Conservation (phyloP, 2,113 vertebrate genomes). For the Ranitomeya variabilis region DNA sequence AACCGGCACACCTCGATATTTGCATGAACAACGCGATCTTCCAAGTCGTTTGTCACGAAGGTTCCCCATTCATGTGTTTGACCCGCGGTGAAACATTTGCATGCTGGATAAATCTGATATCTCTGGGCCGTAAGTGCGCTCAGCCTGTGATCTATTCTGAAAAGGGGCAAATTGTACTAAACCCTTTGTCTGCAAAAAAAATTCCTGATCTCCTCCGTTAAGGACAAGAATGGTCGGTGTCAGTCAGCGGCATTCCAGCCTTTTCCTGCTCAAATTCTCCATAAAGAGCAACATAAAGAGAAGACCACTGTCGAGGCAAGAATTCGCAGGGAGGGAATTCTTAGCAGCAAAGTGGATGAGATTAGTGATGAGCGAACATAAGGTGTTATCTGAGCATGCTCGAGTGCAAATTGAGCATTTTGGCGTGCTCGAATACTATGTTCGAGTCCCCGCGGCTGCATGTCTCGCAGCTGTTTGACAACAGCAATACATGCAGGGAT, state of each 20-base stretch:
- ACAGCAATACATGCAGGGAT: no score
- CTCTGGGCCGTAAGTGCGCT: not conserved
- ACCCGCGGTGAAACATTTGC: slow-evolving; percentile 20
- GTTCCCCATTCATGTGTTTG: slow-evolving; percentile 16
- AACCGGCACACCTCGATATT: slow-evolving; percentile 5
- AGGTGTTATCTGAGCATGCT: no score
- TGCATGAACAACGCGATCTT: slow-evolving; percentile 16
- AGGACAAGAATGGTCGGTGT: not conserved
- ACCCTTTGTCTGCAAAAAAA: not conserved
- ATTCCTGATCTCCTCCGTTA: slow-evolving; percentile 13
- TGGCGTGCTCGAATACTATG: no score
- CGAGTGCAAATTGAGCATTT: no score
- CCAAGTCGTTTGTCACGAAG: slow-evolving; percentile 1
- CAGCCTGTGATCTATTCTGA: not conserved
- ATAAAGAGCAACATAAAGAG: slow-evolving; percentile 21
- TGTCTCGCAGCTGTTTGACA: no score
- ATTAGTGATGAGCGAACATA: no score
- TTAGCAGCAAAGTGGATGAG: no score
- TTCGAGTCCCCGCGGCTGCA: no score
- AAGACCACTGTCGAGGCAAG: not conserved
- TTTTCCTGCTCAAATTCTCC: not conserved
- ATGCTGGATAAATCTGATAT: slow-evolving; percentile 28
- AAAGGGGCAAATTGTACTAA: not conserved
- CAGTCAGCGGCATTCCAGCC: slow-evolving; percentile 17
- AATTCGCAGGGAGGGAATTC: not conserved